Evolutionary conservation across 1,140 invertebrate genomes (phyloP).

Genomic region (Atta cephalotes): DNA sequence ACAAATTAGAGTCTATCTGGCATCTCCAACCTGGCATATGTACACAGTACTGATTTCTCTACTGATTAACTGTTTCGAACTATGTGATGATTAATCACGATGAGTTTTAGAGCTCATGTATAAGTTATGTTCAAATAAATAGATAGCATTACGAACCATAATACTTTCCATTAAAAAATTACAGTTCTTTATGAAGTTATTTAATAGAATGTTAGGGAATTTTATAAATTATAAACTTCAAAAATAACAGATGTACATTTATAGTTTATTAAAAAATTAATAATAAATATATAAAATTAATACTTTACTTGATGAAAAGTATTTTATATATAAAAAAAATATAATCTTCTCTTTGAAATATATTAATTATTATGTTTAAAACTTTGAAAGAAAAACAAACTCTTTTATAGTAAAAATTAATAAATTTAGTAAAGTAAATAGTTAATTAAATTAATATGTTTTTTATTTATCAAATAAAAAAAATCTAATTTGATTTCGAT

Average conservation of each 20-base stretch:
- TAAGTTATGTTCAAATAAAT: neutral
- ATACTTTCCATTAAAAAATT: neutral
- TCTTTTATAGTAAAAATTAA: neutral
- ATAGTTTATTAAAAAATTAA: neutral
- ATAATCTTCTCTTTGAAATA: neutral
- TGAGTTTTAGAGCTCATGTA: neutral
- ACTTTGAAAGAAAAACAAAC: neutral
- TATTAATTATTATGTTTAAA: neutral
- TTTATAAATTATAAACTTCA: neutral
- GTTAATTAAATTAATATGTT: neutral
- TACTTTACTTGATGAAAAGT: neutral
- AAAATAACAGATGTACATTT: neutral
- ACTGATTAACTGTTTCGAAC: slow-evolving; percentile 64
- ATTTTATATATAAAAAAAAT: neutral
- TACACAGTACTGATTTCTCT: slow-evolving; percentile 32
- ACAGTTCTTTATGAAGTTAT: neutral
- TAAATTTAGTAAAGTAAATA: too few relatives aligned
- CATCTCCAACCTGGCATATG: slow-evolving; percentile 15
- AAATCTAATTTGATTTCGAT: neutral
- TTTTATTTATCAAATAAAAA: neutral
- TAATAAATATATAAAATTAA: neutral
- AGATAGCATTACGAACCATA: neutral
- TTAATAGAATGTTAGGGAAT: neutral
- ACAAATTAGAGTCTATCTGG: slow-evolving; percentile 9
- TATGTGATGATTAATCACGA: slow-evolving; percentile 68